Conservation (phyloP, 2,113 vertebrate genomes). For the Peromyscus californicus region DNA sequence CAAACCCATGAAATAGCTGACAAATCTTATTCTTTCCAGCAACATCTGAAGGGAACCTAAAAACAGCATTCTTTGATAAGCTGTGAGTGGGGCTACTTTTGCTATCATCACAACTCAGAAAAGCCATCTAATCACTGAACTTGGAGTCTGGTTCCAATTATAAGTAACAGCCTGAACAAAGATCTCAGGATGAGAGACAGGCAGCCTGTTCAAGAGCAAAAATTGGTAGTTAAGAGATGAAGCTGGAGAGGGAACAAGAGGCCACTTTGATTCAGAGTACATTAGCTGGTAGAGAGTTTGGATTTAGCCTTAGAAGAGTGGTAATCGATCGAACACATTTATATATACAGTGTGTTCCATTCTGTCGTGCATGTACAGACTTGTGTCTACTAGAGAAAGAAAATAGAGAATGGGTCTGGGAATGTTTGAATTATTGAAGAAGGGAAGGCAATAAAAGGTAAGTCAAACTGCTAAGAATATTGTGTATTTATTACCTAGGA, state of each 20-base stretch:
- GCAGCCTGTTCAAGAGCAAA: neutral
- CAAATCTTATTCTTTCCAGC: neutral
- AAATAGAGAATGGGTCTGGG: neutral
- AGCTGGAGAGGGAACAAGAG: slow-evolving; percentile 36
- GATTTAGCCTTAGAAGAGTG: slow-evolving; percentile 49
- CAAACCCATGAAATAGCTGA: slow-evolving; percentile 41
- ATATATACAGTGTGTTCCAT: slow-evolving; percentile 25
- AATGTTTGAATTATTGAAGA: slow-evolving; percentile 36
- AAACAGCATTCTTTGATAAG: neutral
- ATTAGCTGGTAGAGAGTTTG: slow-evolving; percentile 27
- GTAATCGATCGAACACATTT: slow-evolving; percentile 32
- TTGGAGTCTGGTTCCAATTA: slow-evolving; percentile 12
- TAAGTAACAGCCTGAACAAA: slow-evolving; percentile 45
- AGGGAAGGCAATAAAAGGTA: slow-evolving; percentile 30
- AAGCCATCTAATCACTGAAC: slow-evolving; percentile 13
- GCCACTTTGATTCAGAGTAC: slow-evolving; percentile 7
- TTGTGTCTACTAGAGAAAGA: neutral
- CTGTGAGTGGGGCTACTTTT: slow-evolving; percentile 27
- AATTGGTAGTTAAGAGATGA: slow-evolving; percentile 44
- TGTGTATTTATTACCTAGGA: neutral
- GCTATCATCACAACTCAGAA: slow-evolving; percentile 54
- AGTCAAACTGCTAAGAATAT: neutral
- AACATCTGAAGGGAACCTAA: slow-evolving; percentile 51
- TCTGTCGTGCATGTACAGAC: neutral
- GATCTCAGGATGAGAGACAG: slow-evolving; percentile 44